Evolutionary conservation across 2,888 invertebrate species (phyloP).

Genomic region (Nyleta sp.): DNA sequence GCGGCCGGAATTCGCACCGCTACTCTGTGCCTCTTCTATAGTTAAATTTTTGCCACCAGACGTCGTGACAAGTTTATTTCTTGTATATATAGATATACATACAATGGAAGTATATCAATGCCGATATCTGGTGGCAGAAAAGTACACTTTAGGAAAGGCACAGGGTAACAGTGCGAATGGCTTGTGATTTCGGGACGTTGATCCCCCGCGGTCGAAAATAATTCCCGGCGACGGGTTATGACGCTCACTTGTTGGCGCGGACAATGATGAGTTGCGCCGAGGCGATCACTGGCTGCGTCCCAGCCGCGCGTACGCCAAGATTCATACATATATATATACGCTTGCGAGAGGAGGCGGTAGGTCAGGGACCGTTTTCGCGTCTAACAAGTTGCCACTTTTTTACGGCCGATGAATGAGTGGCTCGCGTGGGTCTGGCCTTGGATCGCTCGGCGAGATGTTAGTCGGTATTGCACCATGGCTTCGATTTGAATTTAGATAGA

Average conservation of each 20-base stretch:
- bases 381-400: slow-evolving; percentile 29
- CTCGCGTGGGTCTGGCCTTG: slow-evolving; percentile 37
- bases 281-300: slow-evolving; percentile 31
- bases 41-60: no score
- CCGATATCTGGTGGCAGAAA: no score
- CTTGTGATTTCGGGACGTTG: slow-evolving; percentile 11
- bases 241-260: slow-evolving; percentile 39
- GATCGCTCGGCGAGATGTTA: background rate
- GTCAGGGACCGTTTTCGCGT: slow-evolving; percentile 53
- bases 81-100: no score
- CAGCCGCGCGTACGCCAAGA: slow-evolving; percentile 35
- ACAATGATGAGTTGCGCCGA: slow-evolving; percentile 34
- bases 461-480: background rate
- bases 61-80: no score
- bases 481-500: no score
- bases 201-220: slow-evolving; percentile 35
- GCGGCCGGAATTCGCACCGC: no score
- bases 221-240: slow-evolving; percentile 31
- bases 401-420: slow-evolving; percentile 24
- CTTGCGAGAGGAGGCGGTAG: slow-evolving; percentile 27
- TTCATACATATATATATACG: slow-evolving; percentile 21
- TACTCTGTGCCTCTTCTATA: no score
- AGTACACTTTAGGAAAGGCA: no score
- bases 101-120: no score
- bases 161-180: no score